These are phyloP conservation scores for Pygoscelis adeliae DNA, from an alignment of 2,113 vertebrate species.

Conservation along the genomic window DNA sequence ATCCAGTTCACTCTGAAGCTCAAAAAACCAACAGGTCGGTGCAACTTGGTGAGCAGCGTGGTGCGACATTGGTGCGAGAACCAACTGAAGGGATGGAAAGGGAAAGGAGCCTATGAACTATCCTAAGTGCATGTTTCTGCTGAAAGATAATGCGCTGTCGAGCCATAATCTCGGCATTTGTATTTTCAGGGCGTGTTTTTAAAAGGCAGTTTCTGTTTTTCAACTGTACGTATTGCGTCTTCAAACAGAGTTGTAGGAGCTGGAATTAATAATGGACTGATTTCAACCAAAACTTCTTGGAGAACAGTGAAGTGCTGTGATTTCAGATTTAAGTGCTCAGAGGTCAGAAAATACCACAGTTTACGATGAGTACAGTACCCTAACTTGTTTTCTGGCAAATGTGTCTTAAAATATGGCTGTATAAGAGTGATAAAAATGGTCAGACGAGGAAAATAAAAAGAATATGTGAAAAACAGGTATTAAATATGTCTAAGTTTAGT, in stretches of 20 bases:
- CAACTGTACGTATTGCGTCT: neutral
- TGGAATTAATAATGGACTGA: neutral
- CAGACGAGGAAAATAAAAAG: neutral
- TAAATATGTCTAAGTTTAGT: conserved; percentile 17
- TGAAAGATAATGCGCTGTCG: rapidly evolving
- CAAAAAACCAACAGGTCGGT: neutral
- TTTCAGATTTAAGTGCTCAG: neutral
- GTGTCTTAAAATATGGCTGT: neutral
- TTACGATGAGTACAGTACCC: neutral
- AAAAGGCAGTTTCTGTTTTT: neutral
- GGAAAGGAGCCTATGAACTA: neutral
- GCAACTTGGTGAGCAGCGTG: neutral
- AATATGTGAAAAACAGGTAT: conserved; percentile 18
- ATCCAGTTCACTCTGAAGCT: neutral
- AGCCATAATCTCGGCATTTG: neutral
- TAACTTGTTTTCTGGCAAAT: neutral
- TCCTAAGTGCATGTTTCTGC: neutral
- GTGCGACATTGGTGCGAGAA: rapidly evolving
- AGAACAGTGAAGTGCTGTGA: neutral
- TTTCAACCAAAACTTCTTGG: neutral
- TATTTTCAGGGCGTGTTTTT: neutral
- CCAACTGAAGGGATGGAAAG: neutral
- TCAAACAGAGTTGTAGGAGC: neutral
- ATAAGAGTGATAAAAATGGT: neutral
- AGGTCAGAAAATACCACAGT: conserved; percentile 13